Base-by-base conservation (phyloP, 2,888 invertebrate species). In the Drosophila rubida region DNA sequence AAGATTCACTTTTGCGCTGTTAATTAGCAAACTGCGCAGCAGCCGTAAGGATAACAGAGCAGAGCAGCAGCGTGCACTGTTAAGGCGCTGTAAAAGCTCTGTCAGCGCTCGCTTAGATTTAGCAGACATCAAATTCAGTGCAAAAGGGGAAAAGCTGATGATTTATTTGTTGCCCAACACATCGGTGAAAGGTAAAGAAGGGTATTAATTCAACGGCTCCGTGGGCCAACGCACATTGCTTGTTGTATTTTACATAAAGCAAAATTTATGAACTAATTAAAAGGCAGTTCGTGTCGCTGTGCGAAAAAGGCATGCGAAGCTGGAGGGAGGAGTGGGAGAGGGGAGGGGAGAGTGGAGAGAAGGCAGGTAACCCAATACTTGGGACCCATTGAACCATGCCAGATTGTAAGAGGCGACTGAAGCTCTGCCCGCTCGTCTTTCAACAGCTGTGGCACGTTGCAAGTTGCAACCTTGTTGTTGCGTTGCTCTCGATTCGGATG, bases 361-460 rank as follows among this genome's bases (percentile, higher is more conserved):
- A 41, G 51, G 44, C 46, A 41, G 50, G 81, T 82, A 82, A 82
- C 83, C 66, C 86, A 87, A 82, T 82, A 82, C 80, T 39, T 30
- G 51, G 50, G 41, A 61, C 23, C 37, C 74, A 75, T 45, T 78
- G 75, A 75, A 69, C 57, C 75, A 55, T 75, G 70, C 27, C 41
- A 78, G 61, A 69, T 75, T 74, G 53, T 45, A 44, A 57, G 49
- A 32, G 50, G 57, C 4, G 55, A 54, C 23, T 59, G 53, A 25
- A 54, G 39, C 73, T 30, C 67, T 37, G 30, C 41, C 7, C 30
- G 57, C 46, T 53, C 59, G 69, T 71, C 82, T 71, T 79, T 68
- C 78, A 86, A 80, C 84, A 86, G 74, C 66, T 83, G 86, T 64
- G 49, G 59, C 44, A 67, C 41, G 63, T 27, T 75, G 42, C 42